Percentiles rank a stretch among this genome's conserved stretches.
These are phyloP conservation scores for Ursus arctos DNA, from an alignment of 2,113 vertebrate genomes.

Conservation along the genomic window DNA sequence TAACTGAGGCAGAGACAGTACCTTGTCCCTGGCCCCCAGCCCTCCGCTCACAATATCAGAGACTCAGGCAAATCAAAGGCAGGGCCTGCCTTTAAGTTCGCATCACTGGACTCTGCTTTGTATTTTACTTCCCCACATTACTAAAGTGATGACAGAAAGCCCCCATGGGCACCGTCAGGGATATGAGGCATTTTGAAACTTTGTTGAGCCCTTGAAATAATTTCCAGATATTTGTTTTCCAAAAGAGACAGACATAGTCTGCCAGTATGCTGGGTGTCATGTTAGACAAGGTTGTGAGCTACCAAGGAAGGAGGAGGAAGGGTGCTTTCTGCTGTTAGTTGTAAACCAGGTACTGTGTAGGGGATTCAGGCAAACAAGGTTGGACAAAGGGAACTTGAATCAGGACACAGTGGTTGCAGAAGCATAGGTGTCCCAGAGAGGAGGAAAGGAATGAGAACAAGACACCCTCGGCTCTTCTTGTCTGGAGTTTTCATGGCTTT, in stretches of 20 bases:
- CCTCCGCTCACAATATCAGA: neutral
- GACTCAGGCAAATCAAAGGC: neutral
- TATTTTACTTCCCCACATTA: neutral
- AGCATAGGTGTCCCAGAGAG: neutral
- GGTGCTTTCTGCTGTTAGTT: neutral
- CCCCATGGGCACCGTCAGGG: no score
- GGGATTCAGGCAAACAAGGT: neutral
- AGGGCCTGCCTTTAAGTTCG: neutral
- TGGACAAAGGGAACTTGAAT: neutral
- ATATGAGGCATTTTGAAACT: neutral
- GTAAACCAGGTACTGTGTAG: neutral
- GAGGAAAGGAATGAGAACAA: neutral
- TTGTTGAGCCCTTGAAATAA: conserved; percentile 6
- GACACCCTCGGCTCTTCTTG: neutral
- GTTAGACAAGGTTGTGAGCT: neutral
- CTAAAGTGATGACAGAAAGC: neutral
- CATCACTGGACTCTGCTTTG: neutral
- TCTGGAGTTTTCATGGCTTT: neutral
- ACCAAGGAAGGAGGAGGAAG: neutral
- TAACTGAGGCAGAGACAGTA: neutral
- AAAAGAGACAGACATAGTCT: neutral
- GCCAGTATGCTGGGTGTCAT: neutral
- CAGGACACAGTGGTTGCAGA: neutral
- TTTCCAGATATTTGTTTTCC: neutral
- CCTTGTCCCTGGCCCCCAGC: rapidly evolving